phyloP scores from a whole-genome alignment of 92 coral and sea anemone genomes.

The Bergia sp. region DNA sequence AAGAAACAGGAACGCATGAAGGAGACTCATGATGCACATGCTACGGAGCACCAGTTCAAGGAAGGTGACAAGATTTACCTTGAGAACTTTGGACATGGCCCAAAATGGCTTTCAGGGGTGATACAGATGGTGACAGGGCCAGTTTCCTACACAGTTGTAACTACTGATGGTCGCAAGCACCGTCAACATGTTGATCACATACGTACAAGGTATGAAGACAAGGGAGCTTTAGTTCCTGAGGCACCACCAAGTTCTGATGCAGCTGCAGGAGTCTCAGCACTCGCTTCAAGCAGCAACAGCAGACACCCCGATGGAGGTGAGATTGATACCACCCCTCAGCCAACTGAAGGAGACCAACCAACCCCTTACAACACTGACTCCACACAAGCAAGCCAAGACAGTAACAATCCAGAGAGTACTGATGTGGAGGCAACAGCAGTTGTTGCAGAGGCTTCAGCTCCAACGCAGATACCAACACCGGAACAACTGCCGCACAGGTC shows the following conservation, averaged over 20 bases:
- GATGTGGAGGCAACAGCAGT: neutral
- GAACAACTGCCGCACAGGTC: constrained; percentile 27
- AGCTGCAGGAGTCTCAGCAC: neutral
- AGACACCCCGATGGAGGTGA: neutral
- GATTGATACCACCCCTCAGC: neutral
- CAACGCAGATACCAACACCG: constrained; percentile 5
- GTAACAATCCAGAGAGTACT: constrained; percentile 2
- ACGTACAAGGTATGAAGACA: constrained; percentile 35
- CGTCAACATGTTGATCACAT: constrained; percentile 61
- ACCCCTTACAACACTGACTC: neutral
- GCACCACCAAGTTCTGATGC: constrained; percentile 1
- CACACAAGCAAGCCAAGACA: constrained; percentile 49
- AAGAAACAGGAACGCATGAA: constrained; percentile 53
- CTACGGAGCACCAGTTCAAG: neutral
- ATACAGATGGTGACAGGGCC: constrained; percentile 57
- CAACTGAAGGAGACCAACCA: constrained; percentile 4
- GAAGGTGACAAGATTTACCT: no score
- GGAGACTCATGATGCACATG: constrained; percentile 44
- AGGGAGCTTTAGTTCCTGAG: neutral
- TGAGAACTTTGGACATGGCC: no score
- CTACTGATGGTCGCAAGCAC: constrained; percentile 38
- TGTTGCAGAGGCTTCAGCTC: neutral
- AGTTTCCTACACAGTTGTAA: constrained; percentile 37
- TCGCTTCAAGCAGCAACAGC: neutral
- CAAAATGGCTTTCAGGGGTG: constrained; percentile 1